phyloP scores from a whole-genome alignment of 92 coral and sea anemone genomes.

The Epizoanthus fatuus region DNA sequence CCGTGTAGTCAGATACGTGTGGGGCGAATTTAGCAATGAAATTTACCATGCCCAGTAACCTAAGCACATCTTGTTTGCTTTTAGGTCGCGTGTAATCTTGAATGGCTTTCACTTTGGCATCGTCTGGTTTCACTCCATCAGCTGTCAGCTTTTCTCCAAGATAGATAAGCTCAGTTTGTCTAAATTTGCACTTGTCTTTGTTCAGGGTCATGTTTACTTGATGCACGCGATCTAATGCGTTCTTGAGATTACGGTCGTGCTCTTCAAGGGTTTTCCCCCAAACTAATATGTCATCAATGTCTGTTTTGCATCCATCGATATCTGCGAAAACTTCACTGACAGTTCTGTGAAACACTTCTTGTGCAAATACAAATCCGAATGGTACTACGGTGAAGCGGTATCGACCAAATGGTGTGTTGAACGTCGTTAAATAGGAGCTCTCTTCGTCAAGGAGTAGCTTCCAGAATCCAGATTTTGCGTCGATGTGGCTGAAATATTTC shows the following conservation, averaged over 20 bases:
- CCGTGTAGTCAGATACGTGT: constrained; percentile 45
- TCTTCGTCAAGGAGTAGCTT: constrained; percentile 67
- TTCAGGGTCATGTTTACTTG: constrained; percentile 67
- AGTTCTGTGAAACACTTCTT: constrained; percentile 76
- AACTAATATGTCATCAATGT: constrained; percentile 76
- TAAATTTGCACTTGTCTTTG: not conserved
- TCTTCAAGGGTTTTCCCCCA: constrained; percentile 74
- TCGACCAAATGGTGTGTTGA: constrained; percentile 74
- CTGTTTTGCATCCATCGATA: constrained; percentile 67
- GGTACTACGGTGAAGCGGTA: constrained; percentile 64
- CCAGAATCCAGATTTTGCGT: constrained; percentile 71
- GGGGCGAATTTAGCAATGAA: constrained; percentile 72
- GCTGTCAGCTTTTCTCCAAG: constrained; percentile 69
- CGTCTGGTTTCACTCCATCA: constrained; percentile 71
- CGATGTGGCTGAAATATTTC: constrained; percentile 66
- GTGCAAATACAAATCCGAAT: constrained; percentile 70
- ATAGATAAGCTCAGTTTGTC: constrained; percentile 23
- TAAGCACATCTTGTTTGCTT: constrained; percentile 67
- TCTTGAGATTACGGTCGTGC: constrained; percentile 52
- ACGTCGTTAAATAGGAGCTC: constrained; percentile 66
- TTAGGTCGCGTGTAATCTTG: constrained; percentile 50
- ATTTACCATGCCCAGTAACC: constrained; percentile 73
- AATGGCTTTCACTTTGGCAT: constrained; percentile 66
- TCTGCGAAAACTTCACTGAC: constrained; percentile 55
- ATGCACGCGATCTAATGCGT: constrained; percentile 39